Evolutionary conservation across 2,888 invertebrate species (phyloP).

Genomic region (Eristalis tenax): DNA sequence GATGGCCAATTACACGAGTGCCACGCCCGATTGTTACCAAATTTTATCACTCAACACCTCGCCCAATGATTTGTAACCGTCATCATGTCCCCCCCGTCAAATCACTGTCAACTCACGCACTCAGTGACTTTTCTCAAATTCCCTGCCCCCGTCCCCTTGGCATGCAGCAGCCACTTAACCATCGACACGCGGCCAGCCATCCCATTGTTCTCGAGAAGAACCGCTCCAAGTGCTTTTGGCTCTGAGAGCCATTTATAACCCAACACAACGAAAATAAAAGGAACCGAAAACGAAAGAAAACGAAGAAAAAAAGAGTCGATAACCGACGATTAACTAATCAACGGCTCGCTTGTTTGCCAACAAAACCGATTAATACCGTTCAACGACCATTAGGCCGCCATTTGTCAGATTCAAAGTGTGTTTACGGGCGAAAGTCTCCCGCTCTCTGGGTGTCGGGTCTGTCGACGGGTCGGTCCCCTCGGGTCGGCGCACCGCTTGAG

Average conservation of each 20-base stretch:
- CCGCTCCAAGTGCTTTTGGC: background rate
- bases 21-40: background rate
- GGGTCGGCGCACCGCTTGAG: background rate
- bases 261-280: too few relatives aligned
- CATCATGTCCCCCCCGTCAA: background rate
- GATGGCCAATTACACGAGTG: background rate
- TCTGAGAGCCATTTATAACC: background rate
- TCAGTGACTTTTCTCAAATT: background rate
- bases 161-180: background rate
- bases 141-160: background rate
- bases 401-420: constrained; percentile 6
- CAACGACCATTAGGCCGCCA: constrained; percentile 4
- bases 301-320: background rate
- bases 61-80: background rate
- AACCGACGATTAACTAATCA: constrained; percentile 26
- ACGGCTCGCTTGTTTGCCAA: constrained; percentile 24
- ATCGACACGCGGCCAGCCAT: background rate
- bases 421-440: background rate
- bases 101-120: background rate
- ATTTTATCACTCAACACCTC: background rate
- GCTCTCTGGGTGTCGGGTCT: too few relatives aligned
- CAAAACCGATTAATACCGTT: constrained; percentile 12
- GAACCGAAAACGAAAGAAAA: background rate
- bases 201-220: background rate
- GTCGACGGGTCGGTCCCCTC: background rate